Conservation (phyloP, 2,113 vertebrate species). For the Morone chrysops region DNA sequence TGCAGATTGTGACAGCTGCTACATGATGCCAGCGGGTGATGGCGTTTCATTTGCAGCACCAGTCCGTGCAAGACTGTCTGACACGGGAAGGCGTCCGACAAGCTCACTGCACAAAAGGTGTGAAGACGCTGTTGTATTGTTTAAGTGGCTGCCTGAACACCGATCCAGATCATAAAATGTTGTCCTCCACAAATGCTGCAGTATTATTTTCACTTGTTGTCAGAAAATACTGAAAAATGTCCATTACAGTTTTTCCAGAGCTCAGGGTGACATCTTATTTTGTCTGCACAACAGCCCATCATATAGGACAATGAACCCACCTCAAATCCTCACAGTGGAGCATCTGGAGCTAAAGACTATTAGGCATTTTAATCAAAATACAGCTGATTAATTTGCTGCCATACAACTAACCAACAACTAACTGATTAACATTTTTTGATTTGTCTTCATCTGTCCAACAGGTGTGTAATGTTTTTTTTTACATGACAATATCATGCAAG, state of each 20-base stretch:
- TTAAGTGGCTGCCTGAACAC: not conserved
- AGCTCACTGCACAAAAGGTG: not conserved
- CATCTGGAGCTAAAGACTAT: not conserved
- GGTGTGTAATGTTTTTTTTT: no score
- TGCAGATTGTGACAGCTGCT: constrained; percentile 60
- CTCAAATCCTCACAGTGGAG: not conserved
- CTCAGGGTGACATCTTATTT: no score
- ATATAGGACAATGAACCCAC: not conserved
- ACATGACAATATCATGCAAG: no score
- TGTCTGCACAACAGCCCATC: not conserved
- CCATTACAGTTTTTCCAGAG: no score
- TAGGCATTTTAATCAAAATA: no score
- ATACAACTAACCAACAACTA: no score
- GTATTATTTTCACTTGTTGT: not conserved
- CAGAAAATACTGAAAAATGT: not conserved
- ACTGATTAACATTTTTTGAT: no score
- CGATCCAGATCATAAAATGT: not conserved
- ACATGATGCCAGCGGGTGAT: constrained; percentile 31
- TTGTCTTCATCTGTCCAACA: no score
- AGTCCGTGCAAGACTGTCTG: constrained; percentile 19
- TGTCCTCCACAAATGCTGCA: not conserved
- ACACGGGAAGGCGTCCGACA: constrained; percentile 4
- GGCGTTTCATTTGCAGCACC: constrained; percentile 26
- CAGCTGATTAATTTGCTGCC: no score
- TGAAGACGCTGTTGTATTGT: not conserved